Base-by-base conservation (phyloP, 2,113 vertebrate genomes). In the Seriola aureovittata region DNA sequence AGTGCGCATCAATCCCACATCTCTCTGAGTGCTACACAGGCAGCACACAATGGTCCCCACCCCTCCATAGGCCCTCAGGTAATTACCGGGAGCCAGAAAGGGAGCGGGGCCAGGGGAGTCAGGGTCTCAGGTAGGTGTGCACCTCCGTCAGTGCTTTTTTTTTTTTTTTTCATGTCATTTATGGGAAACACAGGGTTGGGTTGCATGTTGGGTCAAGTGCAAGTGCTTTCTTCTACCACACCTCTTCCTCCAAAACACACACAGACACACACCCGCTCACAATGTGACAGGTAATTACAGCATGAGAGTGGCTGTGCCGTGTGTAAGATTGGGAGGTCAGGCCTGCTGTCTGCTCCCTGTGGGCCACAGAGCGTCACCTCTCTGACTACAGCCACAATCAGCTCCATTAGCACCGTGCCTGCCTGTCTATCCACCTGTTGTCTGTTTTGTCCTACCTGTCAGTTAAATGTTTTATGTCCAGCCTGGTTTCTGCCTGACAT, bases 1-100 rank as follows among this genome's bases (percentile, higher is more conserved):
- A 60, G 81, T 78, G 85, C 66, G 64, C 90, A 91, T 90, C 92
- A 84, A 82, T 89, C 80, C 90, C 81, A 78, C 80, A 75, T 85
- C 88, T 88, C 87, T 88, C 88, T 73, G 60, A 84, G 86, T 83
- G 89, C 84, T 55, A 48, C 29, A 46, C 73, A 29, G 77, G 19
- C 74, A 59, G 73, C 81, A 75, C 85, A 90, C 93, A 88, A 81
- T 85, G 67, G 79, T 76, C 66, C 72, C 78, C 88, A 58, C 81
- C 81, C 81, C 77, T 78, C 80, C 72, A 75, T 60, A 54, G 85
- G 78, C 87, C 86, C 88, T 74, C 75, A 85, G 91, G 91, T 94
- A 91, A 94, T 94, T 94, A 93, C 80, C 21, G 60, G 84, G 68
- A 87, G 78, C 44, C 55, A 81, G 88, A 79, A 48, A 85, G 79